These are phyloP conservation scores for Acropora tenuis DNA, from an alignment of 64 coral and sea anemone genomes.

Conservation along the genomic window DNA sequence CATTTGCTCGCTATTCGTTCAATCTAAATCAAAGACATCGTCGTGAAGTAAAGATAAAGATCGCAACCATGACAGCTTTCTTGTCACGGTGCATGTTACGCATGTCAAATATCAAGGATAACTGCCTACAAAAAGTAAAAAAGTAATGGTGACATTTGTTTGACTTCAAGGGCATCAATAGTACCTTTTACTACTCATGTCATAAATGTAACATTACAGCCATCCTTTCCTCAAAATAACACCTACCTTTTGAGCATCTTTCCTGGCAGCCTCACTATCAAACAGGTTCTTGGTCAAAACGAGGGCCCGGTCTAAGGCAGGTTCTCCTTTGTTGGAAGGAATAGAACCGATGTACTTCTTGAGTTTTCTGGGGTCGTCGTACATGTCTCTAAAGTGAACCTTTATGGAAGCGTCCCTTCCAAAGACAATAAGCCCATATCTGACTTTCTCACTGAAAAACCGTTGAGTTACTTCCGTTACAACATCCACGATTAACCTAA, in stretches of 20 bases:
- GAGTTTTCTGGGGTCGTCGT: constrained; percentile 33
- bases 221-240: background rate
- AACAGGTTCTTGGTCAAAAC: constrained; percentile 65
- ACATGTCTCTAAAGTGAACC: constrained; percentile 46
- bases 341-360: constrained; percentile 44
- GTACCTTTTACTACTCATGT: too few relatives aligned
- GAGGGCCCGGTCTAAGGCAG: constrained; percentile 60
- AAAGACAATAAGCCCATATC: constrained; percentile 86
- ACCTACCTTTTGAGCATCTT: constrained; percentile 80
- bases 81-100: too few relatives aligned
- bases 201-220: background rate
- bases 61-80: too few relatives aligned
- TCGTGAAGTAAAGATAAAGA: too few relatives aligned
- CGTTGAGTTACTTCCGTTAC: constrained; percentile 60
- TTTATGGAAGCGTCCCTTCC: constrained; percentile 61
- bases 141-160: background rate
- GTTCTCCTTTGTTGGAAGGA: constrained; percentile 32
- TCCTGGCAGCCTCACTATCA: constrained; percentile 46
- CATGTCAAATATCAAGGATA: too few relatives aligned
- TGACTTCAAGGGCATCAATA: background rate
- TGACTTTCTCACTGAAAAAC: constrained; percentile 63
- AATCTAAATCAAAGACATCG: too few relatives aligned
- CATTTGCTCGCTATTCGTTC: too few relatives aligned
- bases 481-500: constrained; percentile 75
- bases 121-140: too few relatives aligned